Conservation (phyloP, 2,888 invertebrate species). For the Cotesia congregata region DNA sequence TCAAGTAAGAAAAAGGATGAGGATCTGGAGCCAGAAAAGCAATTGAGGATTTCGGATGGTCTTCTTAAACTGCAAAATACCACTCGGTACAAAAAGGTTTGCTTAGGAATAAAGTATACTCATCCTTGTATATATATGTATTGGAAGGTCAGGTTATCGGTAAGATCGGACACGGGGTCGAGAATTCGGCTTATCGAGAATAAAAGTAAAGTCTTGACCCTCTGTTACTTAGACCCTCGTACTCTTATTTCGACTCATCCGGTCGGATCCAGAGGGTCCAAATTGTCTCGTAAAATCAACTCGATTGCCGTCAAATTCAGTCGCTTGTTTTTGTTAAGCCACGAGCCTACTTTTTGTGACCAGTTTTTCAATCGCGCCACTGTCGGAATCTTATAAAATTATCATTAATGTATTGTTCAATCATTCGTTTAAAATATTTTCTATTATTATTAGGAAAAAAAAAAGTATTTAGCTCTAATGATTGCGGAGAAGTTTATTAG, state of each 20-base stretch:
- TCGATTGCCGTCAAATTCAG: constrained; percentile 26
- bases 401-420: background rate
- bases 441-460: no score
- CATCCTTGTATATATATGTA: background rate
- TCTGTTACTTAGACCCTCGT: background rate
- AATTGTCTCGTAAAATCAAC: constrained; percentile 27
- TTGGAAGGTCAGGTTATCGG: constrained; percentile 56
- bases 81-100: background rate
- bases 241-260: background rate
- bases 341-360: constrained; percentile 1
- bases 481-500: constrained; percentile 41
- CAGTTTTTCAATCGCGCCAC: background rate
- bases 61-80: constrained; percentile 1
- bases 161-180: constrained; percentile 59
- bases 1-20: constrained; percentile 10
- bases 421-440: background rate
- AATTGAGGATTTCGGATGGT: constrained; percentile 1
- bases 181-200: constrained; percentile 60
- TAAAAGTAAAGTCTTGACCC: constrained; percentile 47
- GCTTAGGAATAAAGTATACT: constrained; percentile 3
- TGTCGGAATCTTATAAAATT: background rate
- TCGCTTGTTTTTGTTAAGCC: background rate
- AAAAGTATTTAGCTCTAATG: background rate
- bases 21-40: constrained; percentile 10
- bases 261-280: constrained; percentile 5